Conservation (phyloP, 2,797 vertebrate genomes). For the Tolypeutes matacus region DNA sequence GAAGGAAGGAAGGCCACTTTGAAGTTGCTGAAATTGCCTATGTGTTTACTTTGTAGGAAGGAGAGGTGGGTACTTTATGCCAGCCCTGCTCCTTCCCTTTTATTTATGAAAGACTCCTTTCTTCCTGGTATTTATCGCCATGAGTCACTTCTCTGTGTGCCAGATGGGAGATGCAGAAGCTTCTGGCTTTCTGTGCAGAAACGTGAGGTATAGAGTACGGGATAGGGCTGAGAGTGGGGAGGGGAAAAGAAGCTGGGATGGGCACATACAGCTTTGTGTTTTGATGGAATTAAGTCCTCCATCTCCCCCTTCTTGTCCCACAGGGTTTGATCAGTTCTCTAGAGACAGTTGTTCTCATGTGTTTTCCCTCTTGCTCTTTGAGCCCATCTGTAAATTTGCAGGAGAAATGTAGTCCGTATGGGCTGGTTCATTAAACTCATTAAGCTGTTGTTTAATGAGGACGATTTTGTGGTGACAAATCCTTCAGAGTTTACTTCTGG, state of each 20-base stretch:
- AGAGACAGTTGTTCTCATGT: conserved; percentile 49
- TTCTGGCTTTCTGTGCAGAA: conserved; percentile 66
- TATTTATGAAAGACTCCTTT: conserved; percentile 67
- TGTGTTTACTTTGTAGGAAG: conserved; percentile 45
- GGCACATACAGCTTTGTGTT: conserved; percentile 23
- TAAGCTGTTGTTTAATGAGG: conserved; percentile 76
- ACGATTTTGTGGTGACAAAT: conserved; percentile 65
- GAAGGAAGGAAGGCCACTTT: not conserved
- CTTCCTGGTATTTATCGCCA: conserved; percentile 69
- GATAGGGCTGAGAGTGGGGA: not conserved
- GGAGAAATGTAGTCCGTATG: conserved; percentile 76
- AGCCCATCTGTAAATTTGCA: conserved; percentile 74
- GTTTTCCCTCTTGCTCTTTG: conserved; percentile 73
- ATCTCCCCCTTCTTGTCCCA: not conserved
- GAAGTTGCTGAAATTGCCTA: not conserved
- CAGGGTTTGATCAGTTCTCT: conserved; percentile 44
- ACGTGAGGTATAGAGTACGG: not conserved
- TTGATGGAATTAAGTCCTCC: conserved; percentile 23
- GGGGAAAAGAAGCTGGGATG: not conserved
- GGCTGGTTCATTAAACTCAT: conserved; percentile 76
- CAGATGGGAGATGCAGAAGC: conserved; percentile 69
- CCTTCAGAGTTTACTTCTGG: conserved; percentile 68
- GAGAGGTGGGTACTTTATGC: conserved; percentile 3
- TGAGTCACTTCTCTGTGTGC: conserved; percentile 75
- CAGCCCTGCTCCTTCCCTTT: conserved; percentile 46